phyloP scores from a whole-genome alignment of 2,797 vertebrate species.

The Eleutherodactylus coqui region DNA sequence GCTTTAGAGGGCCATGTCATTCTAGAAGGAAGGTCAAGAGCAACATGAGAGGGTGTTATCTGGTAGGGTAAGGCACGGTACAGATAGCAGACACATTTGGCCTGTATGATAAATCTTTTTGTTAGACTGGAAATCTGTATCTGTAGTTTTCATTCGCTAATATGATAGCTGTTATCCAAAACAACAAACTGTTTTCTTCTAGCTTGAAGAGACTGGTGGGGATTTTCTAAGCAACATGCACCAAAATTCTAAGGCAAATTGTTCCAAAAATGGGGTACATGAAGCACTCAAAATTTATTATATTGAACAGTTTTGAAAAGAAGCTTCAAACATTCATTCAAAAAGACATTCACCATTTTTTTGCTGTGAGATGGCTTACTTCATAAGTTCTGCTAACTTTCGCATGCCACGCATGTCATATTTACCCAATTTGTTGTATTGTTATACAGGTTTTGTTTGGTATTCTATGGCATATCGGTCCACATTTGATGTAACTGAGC shows the following conservation, averaged over 20 bases:
- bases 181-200: background rate
- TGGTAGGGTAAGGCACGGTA: conserved; percentile 47
- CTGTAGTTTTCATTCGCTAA: background rate
- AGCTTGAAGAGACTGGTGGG: background rate
- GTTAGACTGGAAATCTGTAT: background rate
- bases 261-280: background rate
- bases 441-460: too few relatives aligned
- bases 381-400: too few relatives aligned
- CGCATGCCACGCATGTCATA: too few relatives aligned
- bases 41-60: conserved; percentile 67
- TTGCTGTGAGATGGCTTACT: too few relatives aligned
- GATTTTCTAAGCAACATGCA: background rate
- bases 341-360: background rate
- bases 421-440: too few relatives aligned
- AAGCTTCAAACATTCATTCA: background rate
- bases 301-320: too few relatives aligned
- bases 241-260: background rate
- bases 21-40: conserved; percentile 68
- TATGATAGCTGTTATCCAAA: background rate
- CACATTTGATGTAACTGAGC: too few relatives aligned
- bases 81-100: conserved; percentile 14
- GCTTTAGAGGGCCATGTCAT: conserved; percentile 70
- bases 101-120: conserved; percentile 4
- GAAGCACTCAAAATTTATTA: background rate
- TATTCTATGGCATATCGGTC: too few relatives aligned